Conservation (phyloP, 2,888 invertebrate species). For the Oscheius onirici region DNA sequence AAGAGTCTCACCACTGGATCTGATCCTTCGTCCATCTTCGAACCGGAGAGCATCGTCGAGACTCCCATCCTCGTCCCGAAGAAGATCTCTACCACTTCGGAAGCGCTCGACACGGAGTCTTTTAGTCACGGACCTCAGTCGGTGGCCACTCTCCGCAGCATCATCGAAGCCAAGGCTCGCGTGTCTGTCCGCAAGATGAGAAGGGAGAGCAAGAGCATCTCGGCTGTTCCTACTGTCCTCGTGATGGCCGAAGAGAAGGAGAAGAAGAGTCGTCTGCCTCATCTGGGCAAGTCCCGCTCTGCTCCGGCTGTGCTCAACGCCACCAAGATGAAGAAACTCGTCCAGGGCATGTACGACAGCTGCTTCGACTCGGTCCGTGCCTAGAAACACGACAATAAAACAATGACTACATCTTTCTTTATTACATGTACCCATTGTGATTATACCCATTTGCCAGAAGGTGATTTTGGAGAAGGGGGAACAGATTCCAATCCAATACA, state of each 20-base stretch:
- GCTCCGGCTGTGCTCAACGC: too few species aligned
- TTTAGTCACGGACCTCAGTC: conserved; percentile 3
- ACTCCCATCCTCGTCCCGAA: not conserved
- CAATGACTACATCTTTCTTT: not conserved
- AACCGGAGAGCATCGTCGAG: not conserved
- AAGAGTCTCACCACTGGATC: not conserved
- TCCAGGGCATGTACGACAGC: conserved; percentile 9
- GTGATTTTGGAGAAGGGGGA: conserved; percentile 24
- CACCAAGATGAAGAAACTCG: not conserved
- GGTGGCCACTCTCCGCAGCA: conserved; percentile 14
- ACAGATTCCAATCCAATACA: conserved; percentile 46
- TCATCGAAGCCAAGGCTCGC: conserved; percentile 1
- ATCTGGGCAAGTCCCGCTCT: too few species aligned
- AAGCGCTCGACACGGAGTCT: not conserved
- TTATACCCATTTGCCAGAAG: conserved; percentile 5
- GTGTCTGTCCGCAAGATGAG: not conserved
- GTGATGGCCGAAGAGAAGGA: conserved; percentile 13
- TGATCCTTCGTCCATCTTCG: not conserved
- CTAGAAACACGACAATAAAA: conserved; percentile 7
- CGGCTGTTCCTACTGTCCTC: conserved; percentile 11
- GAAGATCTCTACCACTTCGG: not conserved
- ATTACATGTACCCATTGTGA: not conserved
- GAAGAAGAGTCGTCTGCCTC: not conserved
- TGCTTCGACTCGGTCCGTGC: conserved; percentile 4
- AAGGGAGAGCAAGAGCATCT: not conserved